Conservation (phyloP, 1,140 invertebrate species). For the Macrobrachium nipponense region DNA sequence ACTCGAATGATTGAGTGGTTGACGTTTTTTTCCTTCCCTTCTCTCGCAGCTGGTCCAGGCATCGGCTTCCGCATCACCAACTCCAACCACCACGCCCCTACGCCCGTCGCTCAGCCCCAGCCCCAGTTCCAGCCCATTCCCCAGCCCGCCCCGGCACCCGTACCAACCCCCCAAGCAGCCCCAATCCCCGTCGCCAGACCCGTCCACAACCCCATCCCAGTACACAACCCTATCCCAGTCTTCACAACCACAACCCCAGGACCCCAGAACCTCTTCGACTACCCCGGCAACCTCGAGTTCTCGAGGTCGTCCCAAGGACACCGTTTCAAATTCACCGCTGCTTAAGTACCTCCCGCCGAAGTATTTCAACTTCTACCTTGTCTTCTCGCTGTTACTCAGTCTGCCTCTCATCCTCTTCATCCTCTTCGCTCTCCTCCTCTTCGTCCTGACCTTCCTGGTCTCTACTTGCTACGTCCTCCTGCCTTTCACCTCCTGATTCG, state of each 20-base stretch:
- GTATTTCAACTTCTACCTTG: neutral
- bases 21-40: neutral
- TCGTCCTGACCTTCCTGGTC: neutral
- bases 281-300: constrained; percentile 60
- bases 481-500: neutral
- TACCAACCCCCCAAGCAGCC: constrained; percentile 8
- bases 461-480: neutral
- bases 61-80: constrained; percentile 63
- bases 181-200: neutral
- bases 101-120: constrained; percentile 27
- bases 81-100: constrained; percentile 51
- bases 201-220: neutral
- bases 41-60: constrained; percentile 51
- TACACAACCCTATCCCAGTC: neutral
- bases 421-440: neutral
- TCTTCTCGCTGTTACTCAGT: neutral
- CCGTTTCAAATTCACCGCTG: constrained; percentile 61
- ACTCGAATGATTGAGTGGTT: neutral
- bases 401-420: neutral
- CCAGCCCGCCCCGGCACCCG: constrained; percentile 32
- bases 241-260: constrained; percentile 16
- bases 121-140: constrained; percentile 54
- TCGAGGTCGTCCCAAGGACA: constrained; percentile 41
- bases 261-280: constrained; percentile 60
- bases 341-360: constrained; percentile 6